Evolutionary conservation across 1,140 invertebrate genomes (phyloP).

Genomic region (Drosophila subobscura): DNA sequence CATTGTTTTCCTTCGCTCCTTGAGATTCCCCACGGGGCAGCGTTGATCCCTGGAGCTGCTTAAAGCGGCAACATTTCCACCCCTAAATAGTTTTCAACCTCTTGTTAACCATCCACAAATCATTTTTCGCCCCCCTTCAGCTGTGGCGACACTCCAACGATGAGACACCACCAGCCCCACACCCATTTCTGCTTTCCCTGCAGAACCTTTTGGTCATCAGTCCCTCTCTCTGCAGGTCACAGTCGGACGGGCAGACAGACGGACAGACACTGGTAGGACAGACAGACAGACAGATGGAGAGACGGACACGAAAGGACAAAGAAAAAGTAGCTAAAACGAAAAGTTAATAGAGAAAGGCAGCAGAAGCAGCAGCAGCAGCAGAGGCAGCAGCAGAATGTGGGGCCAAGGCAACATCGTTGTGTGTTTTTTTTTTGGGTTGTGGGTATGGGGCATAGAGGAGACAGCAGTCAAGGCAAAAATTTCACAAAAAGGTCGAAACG

Average conservation of each 20-base stretch:
- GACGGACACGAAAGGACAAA: constrained; percentile 48
- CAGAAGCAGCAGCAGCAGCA: constrained; percentile 46
- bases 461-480: constrained; percentile 77
- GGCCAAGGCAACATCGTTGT: constrained; percentile 60
- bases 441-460: constrained; percentile 33
- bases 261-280: constrained; percentile 16
- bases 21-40: too few species aligned
- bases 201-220: constrained; percentile 62
- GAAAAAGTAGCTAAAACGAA: constrained; percentile 81
- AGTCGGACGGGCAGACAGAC: constrained; percentile 37
- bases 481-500: constrained; percentile 64
- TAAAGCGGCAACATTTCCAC: constrained; percentile 33
- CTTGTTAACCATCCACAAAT: constrained; percentile 60
- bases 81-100: constrained; percentile 58
- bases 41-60: background rate
- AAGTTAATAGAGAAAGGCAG: constrained; percentile 79
- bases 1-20: too few species aligned
- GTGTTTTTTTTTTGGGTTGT: constrained; percentile 32
- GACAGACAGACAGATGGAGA: constrained; percentile 10
- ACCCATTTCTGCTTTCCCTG: background rate
- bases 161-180: constrained; percentile 12
- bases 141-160: constrained; percentile 52
- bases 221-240: constrained; percentile 72
- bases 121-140: constrained; percentile 53
- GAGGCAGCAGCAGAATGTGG: constrained; percentile 57